phyloP scores from a whole-genome alignment of 2,888 invertebrate genomes.

The Heliconius sara region DNA sequence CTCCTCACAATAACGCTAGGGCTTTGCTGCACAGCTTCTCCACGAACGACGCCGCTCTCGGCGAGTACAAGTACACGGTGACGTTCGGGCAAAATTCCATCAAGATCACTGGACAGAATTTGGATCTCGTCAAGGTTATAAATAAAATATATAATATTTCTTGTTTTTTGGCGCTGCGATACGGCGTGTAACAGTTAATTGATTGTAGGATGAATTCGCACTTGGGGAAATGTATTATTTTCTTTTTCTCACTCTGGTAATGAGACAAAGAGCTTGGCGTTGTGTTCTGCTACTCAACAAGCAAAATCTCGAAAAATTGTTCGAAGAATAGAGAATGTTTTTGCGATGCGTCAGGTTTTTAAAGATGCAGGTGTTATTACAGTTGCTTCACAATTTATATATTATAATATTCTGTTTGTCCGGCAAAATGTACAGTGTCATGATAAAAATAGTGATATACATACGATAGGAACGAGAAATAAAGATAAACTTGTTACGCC shows the following conservation, averaged over 20 bases:
- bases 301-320: not conserved
- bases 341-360: too few relatives aligned
- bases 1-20: slow-evolving; percentile 83
- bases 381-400: too few relatives aligned
- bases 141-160: not conserved
- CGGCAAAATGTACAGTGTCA: too few relatives aligned
- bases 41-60: slow-evolving; percentile 92
- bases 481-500: too few relatives aligned
- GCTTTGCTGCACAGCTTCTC: slow-evolving; percentile 90
- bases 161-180: not conserved
- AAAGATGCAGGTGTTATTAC: too few relatives aligned
- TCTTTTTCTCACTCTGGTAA: not conserved
- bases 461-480: too few relatives aligned
- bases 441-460: too few relatives aligned
- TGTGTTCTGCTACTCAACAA: not conserved
- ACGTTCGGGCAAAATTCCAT: slow-evolving; percentile 92
- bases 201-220: not conserved
- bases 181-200: too few relatives aligned
- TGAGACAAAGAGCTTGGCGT: not conserved
- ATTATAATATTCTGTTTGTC: too few relatives aligned
- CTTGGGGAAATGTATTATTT: not conserved
- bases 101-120: slow-evolving; percentile 93
- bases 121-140: slow-evolving; percentile 91
- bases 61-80: slow-evolving; percentile 95
- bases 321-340: too few relatives aligned